These are phyloP conservation scores for Esox lucius DNA, from an alignment of 2,797 vertebrate species.

Conservation along the genomic window DNA sequence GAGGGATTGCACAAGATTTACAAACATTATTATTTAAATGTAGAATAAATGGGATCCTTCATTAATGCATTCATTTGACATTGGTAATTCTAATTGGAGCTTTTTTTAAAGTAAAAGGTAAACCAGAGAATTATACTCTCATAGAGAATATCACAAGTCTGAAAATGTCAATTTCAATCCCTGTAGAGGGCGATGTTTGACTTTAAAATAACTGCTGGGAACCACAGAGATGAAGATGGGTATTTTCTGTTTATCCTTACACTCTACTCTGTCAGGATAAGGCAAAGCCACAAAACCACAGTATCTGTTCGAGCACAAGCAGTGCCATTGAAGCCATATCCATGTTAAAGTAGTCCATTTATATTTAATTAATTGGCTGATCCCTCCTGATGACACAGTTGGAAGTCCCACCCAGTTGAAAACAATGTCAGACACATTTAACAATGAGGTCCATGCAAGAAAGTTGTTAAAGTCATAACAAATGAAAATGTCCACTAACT, in stretches of 20 bases:
- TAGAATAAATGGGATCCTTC: slow-evolving; percentile 14
- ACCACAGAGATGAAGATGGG: too few relatives aligned
- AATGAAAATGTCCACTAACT: background rate
- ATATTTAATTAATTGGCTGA: too few relatives aligned
- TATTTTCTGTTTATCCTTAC: too few relatives aligned
- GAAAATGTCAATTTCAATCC: background rate
- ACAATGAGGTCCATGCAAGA: background rate
- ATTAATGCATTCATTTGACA: slow-evolving; percentile 1
- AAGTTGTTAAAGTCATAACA: background rate
- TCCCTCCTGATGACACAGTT: too few relatives aligned
- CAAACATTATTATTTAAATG: slow-evolving; percentile 21
- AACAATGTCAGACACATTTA: too few relatives aligned
- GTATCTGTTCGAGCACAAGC: too few relatives aligned
- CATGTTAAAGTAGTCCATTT: too few relatives aligned
- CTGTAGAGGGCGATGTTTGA: slow-evolving; percentile 24
- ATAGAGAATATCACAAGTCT: background rate
- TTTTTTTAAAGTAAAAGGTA: background rate
- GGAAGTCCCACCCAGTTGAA: too few relatives aligned
- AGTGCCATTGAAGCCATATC: too few relatives aligned
- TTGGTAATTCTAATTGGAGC: background rate
- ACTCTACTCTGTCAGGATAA: too few relatives aligned
- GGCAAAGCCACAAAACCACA: too few relatives aligned
- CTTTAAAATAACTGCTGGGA: background rate
- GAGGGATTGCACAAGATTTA: slow-evolving; percentile 28
- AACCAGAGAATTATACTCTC: background rate